Evolutionary conservation across 2,888 invertebrate species (phyloP), one percentile per base, ranked within the genome.

Genomic region (Invenusta paracnida): DNA sequence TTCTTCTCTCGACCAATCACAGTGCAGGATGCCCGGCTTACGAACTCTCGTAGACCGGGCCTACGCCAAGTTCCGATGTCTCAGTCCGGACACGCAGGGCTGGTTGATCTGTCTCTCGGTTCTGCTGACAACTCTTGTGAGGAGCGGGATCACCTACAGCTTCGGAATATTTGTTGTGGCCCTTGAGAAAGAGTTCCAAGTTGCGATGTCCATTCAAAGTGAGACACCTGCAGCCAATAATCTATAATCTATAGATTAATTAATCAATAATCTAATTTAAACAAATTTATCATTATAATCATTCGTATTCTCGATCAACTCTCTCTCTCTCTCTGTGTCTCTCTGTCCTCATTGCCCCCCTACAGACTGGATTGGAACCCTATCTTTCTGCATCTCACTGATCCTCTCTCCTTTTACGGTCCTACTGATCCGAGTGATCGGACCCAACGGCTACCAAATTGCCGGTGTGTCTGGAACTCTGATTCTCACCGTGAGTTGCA

Each of bases 281-380:
- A 48, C 17, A 48, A 48, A 48, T 48, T 48, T 11, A 48, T 11
- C 48, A 48, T 17, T 5, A 11, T 48, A 17, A 48, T 11, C 17
- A 5, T 48, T 48, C 48, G n/a, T n/a, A n/a, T n/a, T n/a, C n/a
- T n/a, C n/a, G n/a, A n/a, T n/a, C n/a, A n/a, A n/a, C n/a, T n/a
- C n/a, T n/a, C n/a, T n/a, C n/a, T n/a, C n/a, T n/a, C n/a, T n/a
- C n/a, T n/a, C n/a, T n/a, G n/a, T n/a, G n/a, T n/a, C n/a, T n/a
- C n/a, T n/a, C n/a, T n/a, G n/a, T n/a, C n/a, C n/a, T n/a, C n/a
- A n/a, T n/a, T n/a, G n/a, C 48, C 23, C 79, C 28, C 11, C 66
- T 85, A 23, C 88, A 89, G 89, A 89, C 86, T 89, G 89, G 89
- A 89, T 89, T 30, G 89, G 89, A 0, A 89, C 89, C 0, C 87